These are phyloP conservation scores for Gari tellinella DNA, from an alignment of 2,888 invertebrate species.

Conservation along the genomic window DNA sequence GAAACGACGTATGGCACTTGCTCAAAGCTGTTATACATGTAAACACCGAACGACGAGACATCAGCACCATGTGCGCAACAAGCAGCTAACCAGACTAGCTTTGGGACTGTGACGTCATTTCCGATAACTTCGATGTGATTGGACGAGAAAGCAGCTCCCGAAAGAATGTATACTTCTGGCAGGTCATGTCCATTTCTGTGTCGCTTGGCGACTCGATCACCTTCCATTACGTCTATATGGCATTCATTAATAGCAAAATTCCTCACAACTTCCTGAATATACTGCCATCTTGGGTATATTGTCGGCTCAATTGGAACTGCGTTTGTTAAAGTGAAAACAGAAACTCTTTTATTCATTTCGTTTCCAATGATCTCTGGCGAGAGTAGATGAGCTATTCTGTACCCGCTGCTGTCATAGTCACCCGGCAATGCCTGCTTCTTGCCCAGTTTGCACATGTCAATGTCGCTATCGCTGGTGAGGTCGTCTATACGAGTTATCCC, in stretches of 20 bases:
- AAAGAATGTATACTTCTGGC: constrained; percentile 60
- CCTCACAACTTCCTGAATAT: constrained; percentile 59
- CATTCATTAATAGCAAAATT: constrained; percentile 71
- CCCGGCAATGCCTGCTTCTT: constrained; percentile 65
- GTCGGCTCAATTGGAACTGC: constrained; percentile 72
- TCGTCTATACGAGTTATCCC: constrained; percentile 61
- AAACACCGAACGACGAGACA: constrained; percentile 73
- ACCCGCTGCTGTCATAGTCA: constrained; percentile 67
- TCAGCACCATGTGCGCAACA: constrained; percentile 74
- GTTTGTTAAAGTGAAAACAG: constrained; percentile 76
- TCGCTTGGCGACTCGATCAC: constrained; percentile 26
- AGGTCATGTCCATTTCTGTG: constrained; percentile 52
- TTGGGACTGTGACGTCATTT: constrained; percentile 75
- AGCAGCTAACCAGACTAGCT: constrained; percentile 74
- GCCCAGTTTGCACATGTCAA: constrained; percentile 64
- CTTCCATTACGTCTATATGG: constrained; percentile 60
- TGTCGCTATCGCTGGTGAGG: constrained; percentile 45
- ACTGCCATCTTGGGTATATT: constrained; percentile 71
- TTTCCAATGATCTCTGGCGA: constrained; percentile 71
- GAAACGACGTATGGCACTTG: constrained; percentile 67
- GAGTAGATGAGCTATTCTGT: constrained; percentile 68
- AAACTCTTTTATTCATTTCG: constrained; percentile 61
- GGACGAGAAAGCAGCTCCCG: constrained; percentile 63
- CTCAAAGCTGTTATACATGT: constrained; percentile 69
- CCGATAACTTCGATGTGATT: constrained; percentile 68